Evolutionary conservation across 1,140 invertebrate species (phyloP), one percentile per base, ranked within the genome.

Genomic region (Acyrthosiphon pisum): DNA sequence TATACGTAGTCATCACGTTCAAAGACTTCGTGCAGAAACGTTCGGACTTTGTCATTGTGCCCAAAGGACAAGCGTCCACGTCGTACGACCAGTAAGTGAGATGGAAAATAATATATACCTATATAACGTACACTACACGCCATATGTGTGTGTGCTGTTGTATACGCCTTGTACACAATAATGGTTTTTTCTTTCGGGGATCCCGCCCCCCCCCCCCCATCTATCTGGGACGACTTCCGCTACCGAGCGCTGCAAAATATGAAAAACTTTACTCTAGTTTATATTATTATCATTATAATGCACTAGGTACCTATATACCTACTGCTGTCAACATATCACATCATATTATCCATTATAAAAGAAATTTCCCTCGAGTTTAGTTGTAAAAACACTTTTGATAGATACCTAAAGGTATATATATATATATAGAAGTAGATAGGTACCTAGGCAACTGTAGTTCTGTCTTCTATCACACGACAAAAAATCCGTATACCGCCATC

Each of bases 1-100:
- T 93, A 22, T 93, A 93, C 41, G 11, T 84, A 37, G 50, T 93
- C 81, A 53, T 93, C 76, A 93, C 91, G 18, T 93, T 93, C 81
- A 93, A 93, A 41, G 91, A 93, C 50, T 50, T 7, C 22, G 37
- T 30, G 20, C 91, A 93, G 4, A 93, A 84, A 35, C 81, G 81
- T 50, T 56, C 81, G 18, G 91, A 93, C 50, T 93, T 93, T n/a
- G 41, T 56, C 0, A 84, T 93, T 37, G 46, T 93, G 41, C 48
- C 91, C n/a, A 86, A 48, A 56, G 48, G 81, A 37, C 46, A 93
- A 56, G 81, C 91, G 6, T 86, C 91, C 37, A 93, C 81, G 7
- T 83, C 91, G 20, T 93, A 93, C 50, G 91, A 93, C 26, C 91
- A 84, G 91, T 93, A 56, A 92, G 76, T 23, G 30, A 48, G 11